Percentiles rank a stretch among this genome's conserved stretches.
Evolutionary conservation across 2,797 vertebrate genomes (phyloP).

Genomic region (Gastrophryne carolinensis): DNA sequence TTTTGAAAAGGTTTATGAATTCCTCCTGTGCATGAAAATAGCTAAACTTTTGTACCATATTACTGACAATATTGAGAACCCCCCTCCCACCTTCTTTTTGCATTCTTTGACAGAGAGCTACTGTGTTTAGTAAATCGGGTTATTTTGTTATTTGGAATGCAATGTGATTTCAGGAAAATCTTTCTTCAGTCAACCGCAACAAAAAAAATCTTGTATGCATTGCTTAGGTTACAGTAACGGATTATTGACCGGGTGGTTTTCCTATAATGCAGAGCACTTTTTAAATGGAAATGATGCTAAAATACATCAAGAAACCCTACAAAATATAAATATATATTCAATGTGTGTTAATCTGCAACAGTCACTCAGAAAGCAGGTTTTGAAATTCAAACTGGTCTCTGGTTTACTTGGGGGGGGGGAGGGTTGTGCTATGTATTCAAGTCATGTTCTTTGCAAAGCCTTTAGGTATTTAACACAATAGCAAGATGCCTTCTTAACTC

Average conservation of each 20-base stretch:
- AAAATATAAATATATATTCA: slow-evolving; percentile 74
- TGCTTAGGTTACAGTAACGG: slow-evolving; percentile 88
- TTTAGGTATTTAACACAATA: slow-evolving; percentile 70
- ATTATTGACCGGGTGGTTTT: slow-evolving; percentile 82
- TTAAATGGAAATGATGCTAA: slow-evolving; percentile 82
- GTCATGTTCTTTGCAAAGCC: slow-evolving; percentile 64
- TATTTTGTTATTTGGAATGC: slow-evolving; percentile 89
- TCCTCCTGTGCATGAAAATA: too few species aligned
- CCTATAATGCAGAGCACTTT: slow-evolving; percentile 77
- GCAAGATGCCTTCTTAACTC: slow-evolving; percentile 27
- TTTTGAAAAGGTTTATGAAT: too few species aligned
- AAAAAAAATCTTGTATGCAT: slow-evolving; percentile 99
- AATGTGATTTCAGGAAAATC: slow-evolving; percentile 98
- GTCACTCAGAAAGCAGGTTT: slow-evolving; percentile 73
- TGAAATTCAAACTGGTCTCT: slow-evolving; percentile 74
- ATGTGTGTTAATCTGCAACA: slow-evolving; percentile 76
- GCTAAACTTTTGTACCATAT: too few species aligned
- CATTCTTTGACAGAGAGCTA: too few species aligned
- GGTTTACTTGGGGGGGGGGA: slow-evolving; percentile 70
- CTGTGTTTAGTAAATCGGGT: too few species aligned
- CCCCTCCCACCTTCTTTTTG: too few species aligned
- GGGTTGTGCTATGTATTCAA: slow-evolving; percentile 64
- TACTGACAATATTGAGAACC: too few species aligned
- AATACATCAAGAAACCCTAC: slow-evolving; percentile 75
- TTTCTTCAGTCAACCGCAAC: slow-evolving; percentile 99